These are phyloP conservation scores for Euschistus heros DNA, from an alignment of 1,140 invertebrate genomes.

Conservation along the genomic window DNA sequence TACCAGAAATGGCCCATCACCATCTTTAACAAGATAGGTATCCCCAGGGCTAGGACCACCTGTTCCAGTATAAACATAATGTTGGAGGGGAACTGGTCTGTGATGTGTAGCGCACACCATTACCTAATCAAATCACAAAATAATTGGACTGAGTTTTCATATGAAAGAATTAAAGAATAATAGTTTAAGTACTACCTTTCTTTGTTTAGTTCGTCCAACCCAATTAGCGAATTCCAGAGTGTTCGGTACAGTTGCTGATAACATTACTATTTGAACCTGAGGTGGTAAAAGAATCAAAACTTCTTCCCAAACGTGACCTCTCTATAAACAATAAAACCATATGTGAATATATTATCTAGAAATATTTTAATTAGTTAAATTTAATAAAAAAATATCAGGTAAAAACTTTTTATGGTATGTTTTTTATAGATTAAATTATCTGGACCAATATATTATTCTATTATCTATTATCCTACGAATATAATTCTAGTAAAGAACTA, in stretches of 20 bases:
- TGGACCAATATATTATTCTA: too few species aligned
- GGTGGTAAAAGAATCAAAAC: conserved; percentile 89
- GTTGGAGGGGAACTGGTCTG: conserved; percentile 88
- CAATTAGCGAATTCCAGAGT: conserved; percentile 93
- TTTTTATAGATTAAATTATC: too few species aligned
- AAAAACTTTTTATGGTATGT: too few species aligned
- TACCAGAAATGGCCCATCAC: conserved; percentile 53
- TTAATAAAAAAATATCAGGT: too few species aligned
- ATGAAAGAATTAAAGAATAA: not conserved
- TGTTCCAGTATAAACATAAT: conserved; percentile 82
- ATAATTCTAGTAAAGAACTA: too few species aligned
- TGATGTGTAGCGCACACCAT: conserved; percentile 52
- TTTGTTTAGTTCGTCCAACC: conserved; percentile 86
- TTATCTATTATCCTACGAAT: too few species aligned
- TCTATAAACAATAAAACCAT: conserved; percentile 40
- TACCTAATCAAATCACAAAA: not conserved
- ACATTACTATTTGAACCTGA: conserved; percentile 91
- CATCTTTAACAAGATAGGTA: conserved; percentile 73
- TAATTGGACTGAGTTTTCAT: not conserved
- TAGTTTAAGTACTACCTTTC: conserved; percentile 51
- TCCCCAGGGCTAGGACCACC: conserved; percentile 70
- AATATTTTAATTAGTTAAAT: too few species aligned
- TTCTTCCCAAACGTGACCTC: conserved; percentile 99
- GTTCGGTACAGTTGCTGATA: conserved; percentile 97
- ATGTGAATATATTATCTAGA: too few species aligned